Percentiles rank a stretch among this genome's conserved stretches.
phyloP scores from a whole-genome alignment of 2,113 vertebrate species.

The Isichthys henryi region DNA sequence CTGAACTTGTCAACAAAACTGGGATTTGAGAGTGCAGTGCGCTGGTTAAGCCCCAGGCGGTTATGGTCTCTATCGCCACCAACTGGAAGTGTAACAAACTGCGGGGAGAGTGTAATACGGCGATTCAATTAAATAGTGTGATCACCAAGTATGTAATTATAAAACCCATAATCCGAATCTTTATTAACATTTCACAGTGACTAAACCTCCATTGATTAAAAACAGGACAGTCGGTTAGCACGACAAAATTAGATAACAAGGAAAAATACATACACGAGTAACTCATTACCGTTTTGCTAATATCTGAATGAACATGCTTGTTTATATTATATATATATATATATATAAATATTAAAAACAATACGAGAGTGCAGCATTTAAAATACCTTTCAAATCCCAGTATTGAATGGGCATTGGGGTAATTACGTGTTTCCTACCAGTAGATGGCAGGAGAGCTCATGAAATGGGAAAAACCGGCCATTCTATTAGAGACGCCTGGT shows the following conservation, averaged over 20 bases:
- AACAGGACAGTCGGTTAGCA: background rate
- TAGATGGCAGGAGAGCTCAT: constrained; percentile 7
- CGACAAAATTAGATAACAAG: constrained; percentile 7
- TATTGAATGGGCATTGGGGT: background rate
- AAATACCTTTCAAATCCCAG: background rate
- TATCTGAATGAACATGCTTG: background rate
- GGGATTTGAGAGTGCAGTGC: background rate
- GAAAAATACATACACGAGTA: background rate
- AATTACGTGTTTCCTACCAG: background rate
- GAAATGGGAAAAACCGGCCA: background rate
- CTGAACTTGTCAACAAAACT: background rate
- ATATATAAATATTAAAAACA: no score
- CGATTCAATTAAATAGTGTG: background rate
- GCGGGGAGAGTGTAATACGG: background rate
- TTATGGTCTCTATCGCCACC: background rate
- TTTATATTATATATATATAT: background rate
- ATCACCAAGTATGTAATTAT: background rate
- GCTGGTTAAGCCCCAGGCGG: background rate
- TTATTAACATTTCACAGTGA: background rate
- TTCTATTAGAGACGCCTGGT: background rate
- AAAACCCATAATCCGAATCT: background rate
- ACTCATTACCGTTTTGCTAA: background rate
- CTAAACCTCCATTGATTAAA: background rate
- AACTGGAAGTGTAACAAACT: background rate
- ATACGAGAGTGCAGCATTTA: background rate